phyloP scores from a whole-genome alignment of 2,888 invertebrate genomes.

The Lithophane ornitopus region DNA sequence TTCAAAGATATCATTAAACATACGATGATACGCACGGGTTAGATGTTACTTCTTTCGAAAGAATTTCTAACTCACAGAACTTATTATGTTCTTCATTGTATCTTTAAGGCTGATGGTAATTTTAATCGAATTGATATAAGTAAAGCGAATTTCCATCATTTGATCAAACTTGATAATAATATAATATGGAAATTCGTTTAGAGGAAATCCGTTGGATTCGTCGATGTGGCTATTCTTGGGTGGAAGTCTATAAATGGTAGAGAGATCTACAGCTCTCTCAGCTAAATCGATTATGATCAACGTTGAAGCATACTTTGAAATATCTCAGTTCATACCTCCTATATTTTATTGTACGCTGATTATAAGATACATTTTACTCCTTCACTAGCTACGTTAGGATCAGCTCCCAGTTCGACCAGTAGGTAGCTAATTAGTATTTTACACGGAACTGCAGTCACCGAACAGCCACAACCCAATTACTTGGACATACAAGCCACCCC shows the following conservation, averaged over 20 bases:
- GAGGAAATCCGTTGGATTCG: background rate
- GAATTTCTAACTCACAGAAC: constrained; percentile 6
- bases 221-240: background rate
- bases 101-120: constrained; percentile 13
- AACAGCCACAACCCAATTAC: constrained; percentile 25
- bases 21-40: constrained; percentile 28
- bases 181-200: background rate
- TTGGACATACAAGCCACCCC: background rate
- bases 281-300: background rate
- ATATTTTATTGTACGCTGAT: background rate
- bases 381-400: background rate
- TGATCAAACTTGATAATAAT: constrained; percentile 13
- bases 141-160: constrained; percentile 6
- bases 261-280: background rate
- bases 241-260: background rate
- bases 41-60: constrained; percentile 20
- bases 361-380: background rate
- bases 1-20: constrained; percentile 39
- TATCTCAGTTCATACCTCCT: background rate
- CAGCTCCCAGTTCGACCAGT: background rate
- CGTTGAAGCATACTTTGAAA: background rate
- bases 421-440: constrained; percentile 28
- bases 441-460: constrained; percentile 4
- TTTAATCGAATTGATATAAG: constrained; percentile 6
- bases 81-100: constrained; percentile 16